A percentile compares a stretch with the other conserved stretches of the same genome.
Conservation (phyloP, 2,797 vertebrate genomes). For the Tarsius wallacei region DNA sequence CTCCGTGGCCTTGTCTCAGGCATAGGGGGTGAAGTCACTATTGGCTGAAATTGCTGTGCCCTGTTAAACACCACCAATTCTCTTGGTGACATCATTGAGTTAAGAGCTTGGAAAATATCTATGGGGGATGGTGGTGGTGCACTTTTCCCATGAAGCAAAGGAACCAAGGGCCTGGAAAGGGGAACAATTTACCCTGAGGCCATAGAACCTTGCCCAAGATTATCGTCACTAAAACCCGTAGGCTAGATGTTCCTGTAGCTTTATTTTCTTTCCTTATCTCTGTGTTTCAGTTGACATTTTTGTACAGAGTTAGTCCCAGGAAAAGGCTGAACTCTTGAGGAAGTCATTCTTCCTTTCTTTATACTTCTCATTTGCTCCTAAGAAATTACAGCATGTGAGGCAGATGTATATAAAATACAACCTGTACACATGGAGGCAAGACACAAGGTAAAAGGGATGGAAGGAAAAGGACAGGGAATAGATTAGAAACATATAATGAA, state of each 20-base stretch:
- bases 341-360: slow-evolving; percentile 11
- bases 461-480: not conserved
- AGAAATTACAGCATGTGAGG: not conserved
- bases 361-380: not conserved
- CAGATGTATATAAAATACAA: not conserved
- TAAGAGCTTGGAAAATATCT: slow-evolving; percentile 21
- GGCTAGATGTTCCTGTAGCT: not conserved
- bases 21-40: not conserved
- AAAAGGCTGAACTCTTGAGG: not conserved
- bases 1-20: not conserved
- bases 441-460: rapidly evolving
- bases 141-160: not conserved
- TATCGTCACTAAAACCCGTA: not conserved
- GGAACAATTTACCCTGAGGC: not conserved
- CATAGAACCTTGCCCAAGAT: not conserved
- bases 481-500: not conserved
- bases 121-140: not conserved
- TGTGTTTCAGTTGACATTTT: not conserved
- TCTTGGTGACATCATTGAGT: not conserved
- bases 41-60: not conserved
- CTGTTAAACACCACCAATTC: not conserved
- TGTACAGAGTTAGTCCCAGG: not conserved
- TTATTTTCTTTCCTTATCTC: slow-evolving; percentile 1
- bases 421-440: not conserved
- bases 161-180: not conserved